These are phyloP conservation scores for Loris lydekkerianus DNA, from an alignment of 2,797 vertebrate genomes.

Conservation along the genomic window DNA sequence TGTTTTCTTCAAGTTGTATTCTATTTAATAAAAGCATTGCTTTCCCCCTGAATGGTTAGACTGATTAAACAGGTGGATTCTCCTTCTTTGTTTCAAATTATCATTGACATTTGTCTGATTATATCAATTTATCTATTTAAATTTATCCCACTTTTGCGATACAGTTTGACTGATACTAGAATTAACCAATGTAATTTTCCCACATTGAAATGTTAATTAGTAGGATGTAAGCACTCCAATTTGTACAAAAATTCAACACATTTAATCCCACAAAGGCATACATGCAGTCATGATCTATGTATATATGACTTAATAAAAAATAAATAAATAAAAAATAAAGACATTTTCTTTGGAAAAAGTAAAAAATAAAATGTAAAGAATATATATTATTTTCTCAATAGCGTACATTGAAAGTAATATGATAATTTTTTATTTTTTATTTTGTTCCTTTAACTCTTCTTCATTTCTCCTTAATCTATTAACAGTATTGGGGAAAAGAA, in stretches of 20 bases:
- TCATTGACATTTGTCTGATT: neutral
- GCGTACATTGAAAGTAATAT: neutral
- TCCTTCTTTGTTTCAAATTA: neutral
- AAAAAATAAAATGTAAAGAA: neutral
- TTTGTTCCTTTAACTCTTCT: neutral
- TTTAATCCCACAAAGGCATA: no score
- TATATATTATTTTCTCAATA: constrained; percentile 5
- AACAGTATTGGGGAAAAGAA: neutral
- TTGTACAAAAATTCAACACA: no score
- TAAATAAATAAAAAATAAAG: no score
- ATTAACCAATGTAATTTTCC: neutral
- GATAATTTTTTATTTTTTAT: neutral
- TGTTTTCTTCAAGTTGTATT: neutral
- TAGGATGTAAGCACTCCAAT: no score
- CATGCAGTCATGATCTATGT: no score
- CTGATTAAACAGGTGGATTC: neutral
- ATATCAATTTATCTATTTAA: neutral
- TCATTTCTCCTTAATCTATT: neutral
- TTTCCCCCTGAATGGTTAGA: neutral
- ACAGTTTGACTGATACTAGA: neutral
- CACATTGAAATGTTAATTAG: neutral
- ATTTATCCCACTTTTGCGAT: neutral
- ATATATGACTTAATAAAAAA: no score
- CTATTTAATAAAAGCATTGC: neutral
- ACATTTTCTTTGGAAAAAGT: neutral